phyloP scores from a whole-genome alignment of 1,140 invertebrate species.

The Dreissena rostriformis region DNA sequence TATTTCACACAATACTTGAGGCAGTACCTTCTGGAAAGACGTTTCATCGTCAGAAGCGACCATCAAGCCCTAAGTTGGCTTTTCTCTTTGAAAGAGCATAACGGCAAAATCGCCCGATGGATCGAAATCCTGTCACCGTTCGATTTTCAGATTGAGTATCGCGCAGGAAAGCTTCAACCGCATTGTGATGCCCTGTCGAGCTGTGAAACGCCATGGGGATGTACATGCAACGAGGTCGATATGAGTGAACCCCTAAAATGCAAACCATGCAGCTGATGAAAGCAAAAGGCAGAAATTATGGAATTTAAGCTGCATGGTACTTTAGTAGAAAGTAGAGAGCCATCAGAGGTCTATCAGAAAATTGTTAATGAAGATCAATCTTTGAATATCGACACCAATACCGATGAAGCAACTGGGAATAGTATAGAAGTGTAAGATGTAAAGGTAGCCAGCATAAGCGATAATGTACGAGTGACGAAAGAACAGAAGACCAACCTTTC shows the following conservation, averaged over 20 bases:
- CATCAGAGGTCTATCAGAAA: neutral
- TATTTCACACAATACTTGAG: slow-evolving; percentile 52
- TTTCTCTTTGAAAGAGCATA: slow-evolving; percentile 47
- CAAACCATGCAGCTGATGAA: slow-evolving; percentile 29
- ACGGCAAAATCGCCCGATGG: slow-evolving; percentile 66
- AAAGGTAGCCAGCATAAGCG: neutral
- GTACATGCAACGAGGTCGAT: slow-evolving; percentile 12
- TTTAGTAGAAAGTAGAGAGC: neutral
- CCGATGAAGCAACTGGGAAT: neutral
- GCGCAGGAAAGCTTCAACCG: slow-evolving; percentile 56
- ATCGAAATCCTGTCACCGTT: slow-evolving; percentile 61
- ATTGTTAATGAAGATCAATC: neutral
- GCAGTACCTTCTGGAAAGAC: slow-evolving; percentile 59
- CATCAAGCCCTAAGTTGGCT: slow-evolving; percentile 64
- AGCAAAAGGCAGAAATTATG: neutral
- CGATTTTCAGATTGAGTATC: slow-evolving; percentile 65
- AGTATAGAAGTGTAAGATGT: neutral
- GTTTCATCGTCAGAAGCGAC: slow-evolving; percentile 61
- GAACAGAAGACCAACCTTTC: too few species aligned
- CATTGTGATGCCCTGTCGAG: slow-evolving; percentile 68
- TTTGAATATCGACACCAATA: neutral
- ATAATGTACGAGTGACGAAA: neutral
- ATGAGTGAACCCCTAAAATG: slow-evolving; percentile 33
- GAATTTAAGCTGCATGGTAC: neutral
- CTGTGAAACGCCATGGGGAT: slow-evolving; percentile 19